These are phyloP conservation scores for Zingel zingel DNA, from an alignment of 2,113 vertebrate genomes.

Conservation along the genomic window DNA sequence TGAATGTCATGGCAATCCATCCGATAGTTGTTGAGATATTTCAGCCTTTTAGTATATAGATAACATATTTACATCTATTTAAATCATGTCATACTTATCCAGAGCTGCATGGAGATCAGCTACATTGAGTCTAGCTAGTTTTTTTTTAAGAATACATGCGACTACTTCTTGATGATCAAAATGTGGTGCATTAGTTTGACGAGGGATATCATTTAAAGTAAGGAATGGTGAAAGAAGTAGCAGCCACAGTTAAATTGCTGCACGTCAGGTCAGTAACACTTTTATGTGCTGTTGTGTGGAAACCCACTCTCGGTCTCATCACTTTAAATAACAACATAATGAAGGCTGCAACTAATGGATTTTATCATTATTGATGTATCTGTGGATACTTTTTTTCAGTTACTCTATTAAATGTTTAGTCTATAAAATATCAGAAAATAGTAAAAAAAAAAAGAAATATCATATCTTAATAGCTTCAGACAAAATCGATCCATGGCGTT, in stretches of 20 bases:
- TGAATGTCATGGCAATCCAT: neutral
- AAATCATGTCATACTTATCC: neutral
- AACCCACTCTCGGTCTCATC: neutral
- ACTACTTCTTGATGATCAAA: neutral
- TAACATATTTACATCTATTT: neutral
- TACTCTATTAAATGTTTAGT: neutral
- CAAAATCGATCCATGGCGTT: neutral
- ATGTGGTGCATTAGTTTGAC: neutral
- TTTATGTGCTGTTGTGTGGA: neutral
- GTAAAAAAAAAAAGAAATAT: no score
- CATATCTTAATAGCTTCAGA: neutral
- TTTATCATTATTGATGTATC: neutral
- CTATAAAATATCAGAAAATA: neutral
- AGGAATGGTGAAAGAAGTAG: neutral
- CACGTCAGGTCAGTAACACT: neutral
- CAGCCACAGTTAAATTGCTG: neutral
- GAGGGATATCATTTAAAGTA: neutral
- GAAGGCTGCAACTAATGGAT: neutral
- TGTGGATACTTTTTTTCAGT: neutral
- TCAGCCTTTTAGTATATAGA: neutral
- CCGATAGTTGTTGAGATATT: neutral
- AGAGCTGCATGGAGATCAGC: neutral
- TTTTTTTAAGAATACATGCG: neutral
- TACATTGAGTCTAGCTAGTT: neutral
- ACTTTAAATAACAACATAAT: neutral